Base-by-base conservation (phyloP, 2,113 vertebrate genomes). In the Suricata suricatta region DNA sequence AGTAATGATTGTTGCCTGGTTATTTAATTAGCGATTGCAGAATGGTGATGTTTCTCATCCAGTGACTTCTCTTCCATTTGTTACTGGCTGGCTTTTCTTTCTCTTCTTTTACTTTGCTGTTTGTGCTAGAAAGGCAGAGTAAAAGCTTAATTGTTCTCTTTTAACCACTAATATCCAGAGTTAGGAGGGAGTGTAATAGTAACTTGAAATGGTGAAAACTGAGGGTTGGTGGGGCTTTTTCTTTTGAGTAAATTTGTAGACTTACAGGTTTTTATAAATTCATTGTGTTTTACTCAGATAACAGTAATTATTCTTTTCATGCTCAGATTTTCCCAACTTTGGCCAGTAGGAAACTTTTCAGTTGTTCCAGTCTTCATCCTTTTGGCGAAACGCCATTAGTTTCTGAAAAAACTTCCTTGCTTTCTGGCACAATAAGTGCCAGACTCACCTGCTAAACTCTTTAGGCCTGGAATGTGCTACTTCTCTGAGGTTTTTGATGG, bases 221-320 rank as follows among this genome's bases (percentile, higher is more conserved):
- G 68, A 64, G 33, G 54, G 50, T 47, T 91, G 47, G 90, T 92
- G 19, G 47, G 47, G 31, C 44, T 63, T 35, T 92, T 79, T 60
- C n/a, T 79, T 71, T 72, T 89, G 47, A 54, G 12, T 90, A 52
- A 66, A 94, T 64, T 94, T 85, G 38, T 88, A 23, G 27, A 66
- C 33, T 69, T 82, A 74, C 1, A 52, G 57, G 3, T 47, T 82
- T 91, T 94, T 86, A 90, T 81, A 81, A 90, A 87, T 57, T 85
- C 35, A 85, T 60, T 95, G 44, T 86, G 38, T 89, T 97, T 84
- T 93, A 95, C 31, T 90, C 13, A 64, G 47, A 52, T 86, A 87
- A 87, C 1, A 81, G 27, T 68, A 31, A 31, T 84, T 82, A 0
- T 27, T 60, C 33, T 89, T 86, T 94, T 84, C 38, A 66, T 91